Conservation (phyloP, 2,113 vertebrate genomes). For the Stigmatopora argus region DNA sequence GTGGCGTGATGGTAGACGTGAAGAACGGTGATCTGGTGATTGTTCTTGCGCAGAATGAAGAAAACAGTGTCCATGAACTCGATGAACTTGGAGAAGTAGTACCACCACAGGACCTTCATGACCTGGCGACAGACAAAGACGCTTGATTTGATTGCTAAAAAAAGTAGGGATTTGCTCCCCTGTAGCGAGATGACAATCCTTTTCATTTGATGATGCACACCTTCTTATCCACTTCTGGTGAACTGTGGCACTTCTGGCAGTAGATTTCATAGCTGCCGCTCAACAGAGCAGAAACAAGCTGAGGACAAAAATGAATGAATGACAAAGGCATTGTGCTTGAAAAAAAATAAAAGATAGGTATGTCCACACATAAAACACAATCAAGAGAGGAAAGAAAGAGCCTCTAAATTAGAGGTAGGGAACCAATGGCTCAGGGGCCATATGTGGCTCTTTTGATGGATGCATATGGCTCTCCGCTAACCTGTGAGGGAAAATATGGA, state of each 20-base stretch:
- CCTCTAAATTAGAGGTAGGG: neutral
- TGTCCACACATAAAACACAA: neutral
- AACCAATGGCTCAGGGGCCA: neutral
- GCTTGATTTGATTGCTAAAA: neutral
- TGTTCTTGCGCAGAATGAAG: constrained; percentile 94
- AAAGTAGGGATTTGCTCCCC: no score
- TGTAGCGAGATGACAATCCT: no score
- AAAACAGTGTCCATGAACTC: constrained; percentile 99
- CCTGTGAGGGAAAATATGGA: no score
- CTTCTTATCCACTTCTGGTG: constrained; percentile 82
- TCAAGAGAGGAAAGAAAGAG: neutral
- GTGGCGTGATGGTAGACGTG: constrained; percentile 91
- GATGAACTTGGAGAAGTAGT: constrained; percentile 97
- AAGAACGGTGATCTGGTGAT: constrained; percentile 92
- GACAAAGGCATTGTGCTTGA: neutral
- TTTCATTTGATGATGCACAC: constrained; percentile 56
- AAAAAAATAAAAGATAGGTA: neutral
- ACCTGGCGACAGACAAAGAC: constrained; percentile 66
- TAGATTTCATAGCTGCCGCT: constrained; percentile 85
- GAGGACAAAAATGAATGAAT: constrained; percentile 25
- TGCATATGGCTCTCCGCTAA: no score
- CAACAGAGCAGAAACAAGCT: constrained; percentile 83
- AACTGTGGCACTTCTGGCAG: constrained; percentile 87
- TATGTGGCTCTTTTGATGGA: no score
- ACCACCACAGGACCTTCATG: constrained; percentile 92